Conservation (phyloP, 2,113 vertebrate genomes). For the Heliornis fulica region DNA sequence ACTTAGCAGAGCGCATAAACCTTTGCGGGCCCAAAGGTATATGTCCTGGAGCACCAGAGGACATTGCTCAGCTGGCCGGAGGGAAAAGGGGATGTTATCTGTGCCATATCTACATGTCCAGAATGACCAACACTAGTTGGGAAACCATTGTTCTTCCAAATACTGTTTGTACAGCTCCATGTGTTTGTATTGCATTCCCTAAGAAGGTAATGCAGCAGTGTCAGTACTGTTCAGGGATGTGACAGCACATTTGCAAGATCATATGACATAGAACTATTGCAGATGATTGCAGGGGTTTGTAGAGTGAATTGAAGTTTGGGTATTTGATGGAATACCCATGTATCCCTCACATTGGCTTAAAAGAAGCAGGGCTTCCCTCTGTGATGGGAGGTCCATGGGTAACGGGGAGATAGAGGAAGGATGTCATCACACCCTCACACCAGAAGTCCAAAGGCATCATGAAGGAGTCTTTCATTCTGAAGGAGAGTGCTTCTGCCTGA, state of each 20-base stretch:
- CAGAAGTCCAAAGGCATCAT: background rate
- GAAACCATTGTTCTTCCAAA: background rate
- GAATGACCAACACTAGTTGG: background rate
- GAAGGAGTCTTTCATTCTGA: background rate
- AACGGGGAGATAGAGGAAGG: background rate
- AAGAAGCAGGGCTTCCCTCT: background rate
- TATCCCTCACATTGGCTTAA: background rate
- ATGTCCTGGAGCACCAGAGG: background rate
- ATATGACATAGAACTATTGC: background rate
- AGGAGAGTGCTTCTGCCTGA: background rate
- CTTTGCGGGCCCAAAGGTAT: background rate
- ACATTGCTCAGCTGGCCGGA: background rate
- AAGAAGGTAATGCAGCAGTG: background rate
- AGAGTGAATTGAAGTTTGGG: background rate
- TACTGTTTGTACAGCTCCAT: background rate
- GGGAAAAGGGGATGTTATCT: background rate
- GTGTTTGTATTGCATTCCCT: background rate
- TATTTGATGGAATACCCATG: background rate
- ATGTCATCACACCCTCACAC: background rate
- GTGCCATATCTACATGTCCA: background rate
- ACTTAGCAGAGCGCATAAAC: background rate
- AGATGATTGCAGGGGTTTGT: too few relatives aligned
- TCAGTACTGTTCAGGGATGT: too few relatives aligned
- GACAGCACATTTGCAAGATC: background rate
- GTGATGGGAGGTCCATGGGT: background rate